Conservation (phyloP, 53 echinoderm and acorn worm genomes). For the Patiria pectinifera region DNA sequence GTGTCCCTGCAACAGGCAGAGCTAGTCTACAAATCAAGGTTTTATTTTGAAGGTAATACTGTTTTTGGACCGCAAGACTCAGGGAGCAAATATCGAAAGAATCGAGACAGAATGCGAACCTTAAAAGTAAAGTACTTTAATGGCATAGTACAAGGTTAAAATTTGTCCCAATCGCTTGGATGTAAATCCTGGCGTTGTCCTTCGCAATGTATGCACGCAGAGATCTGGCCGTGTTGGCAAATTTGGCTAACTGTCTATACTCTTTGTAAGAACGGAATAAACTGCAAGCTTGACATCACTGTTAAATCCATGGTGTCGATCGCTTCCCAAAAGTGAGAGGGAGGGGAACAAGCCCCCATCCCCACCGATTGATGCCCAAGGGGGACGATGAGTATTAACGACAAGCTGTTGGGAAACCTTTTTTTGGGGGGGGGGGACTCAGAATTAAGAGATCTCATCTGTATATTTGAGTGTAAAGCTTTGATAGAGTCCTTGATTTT, state of each 20-base stretch:
- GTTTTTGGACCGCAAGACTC: background rate
- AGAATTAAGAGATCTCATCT: too few species aligned
- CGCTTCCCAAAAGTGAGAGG: too few species aligned
- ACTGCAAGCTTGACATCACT: too few species aligned
- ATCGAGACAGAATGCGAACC: background rate
- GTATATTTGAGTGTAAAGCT: too few species aligned
- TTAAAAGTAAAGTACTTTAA: background rate
- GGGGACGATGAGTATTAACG: too few species aligned
- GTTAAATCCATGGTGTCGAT: too few species aligned
- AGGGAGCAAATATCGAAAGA: background rate
- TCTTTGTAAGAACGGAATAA: too few species aligned
- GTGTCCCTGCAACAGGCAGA: background rate
- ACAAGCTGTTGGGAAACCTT: too few species aligned
- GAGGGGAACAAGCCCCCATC: too few species aligned
- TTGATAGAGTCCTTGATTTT: too few species aligned
- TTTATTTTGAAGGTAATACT: constrained; percentile 5
- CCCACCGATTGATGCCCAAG: too few species aligned
- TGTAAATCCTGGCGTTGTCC: background rate
- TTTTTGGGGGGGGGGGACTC: too few species aligned
- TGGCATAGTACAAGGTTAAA: background rate
- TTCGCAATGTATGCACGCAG: background rate
- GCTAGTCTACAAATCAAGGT: constrained; percentile 15
- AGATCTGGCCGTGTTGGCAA: background rate
- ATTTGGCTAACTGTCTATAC: background rate
- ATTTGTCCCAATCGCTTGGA: background rate